phyloP scores from a whole-genome alignment of 2,888 invertebrate species.

The Pogonocherus hispidulus region DNA sequence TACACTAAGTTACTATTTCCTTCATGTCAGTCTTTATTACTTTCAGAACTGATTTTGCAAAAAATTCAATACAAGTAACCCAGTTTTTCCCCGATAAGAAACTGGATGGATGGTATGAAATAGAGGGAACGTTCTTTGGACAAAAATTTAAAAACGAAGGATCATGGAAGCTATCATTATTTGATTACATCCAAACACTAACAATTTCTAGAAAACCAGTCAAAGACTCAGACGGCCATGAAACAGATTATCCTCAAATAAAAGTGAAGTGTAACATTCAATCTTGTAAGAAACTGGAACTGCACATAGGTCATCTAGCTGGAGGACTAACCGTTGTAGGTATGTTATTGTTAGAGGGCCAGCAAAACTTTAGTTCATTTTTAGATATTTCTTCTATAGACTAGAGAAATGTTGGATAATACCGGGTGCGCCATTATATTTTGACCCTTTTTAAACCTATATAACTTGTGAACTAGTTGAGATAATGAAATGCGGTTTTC shows the following conservation, averaged over 20 bases:
- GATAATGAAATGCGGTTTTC: too few relatives aligned
- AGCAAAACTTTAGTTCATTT: too few relatives aligned
- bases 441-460: too few relatives aligned
- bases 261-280: constrained; percentile 81
- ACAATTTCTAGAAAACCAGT: constrained; percentile 73
- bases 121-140: constrained; percentile 76
- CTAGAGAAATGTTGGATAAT: too few relatives aligned
- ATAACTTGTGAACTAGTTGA: too few relatives aligned
- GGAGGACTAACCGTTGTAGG: constrained; percentile 78
- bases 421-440: too few relatives aligned
- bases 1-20: too few relatives aligned
- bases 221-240: constrained; percentile 62
- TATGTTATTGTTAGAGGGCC: constrained; percentile 62
- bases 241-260: constrained; percentile 64
- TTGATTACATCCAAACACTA: constrained; percentile 77
- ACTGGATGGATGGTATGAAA: constrained; percentile 78
- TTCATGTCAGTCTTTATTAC: too few relatives aligned
- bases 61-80: constrained; percentile 79
- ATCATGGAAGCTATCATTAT: constrained; percentile 81
- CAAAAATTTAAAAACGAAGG: constrained; percentile 76
- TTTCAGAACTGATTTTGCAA: constrained; percentile 76
- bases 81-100: constrained; percentile 88
- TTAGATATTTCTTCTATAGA: too few relatives aligned
- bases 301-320: constrained; percentile 83
- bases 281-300: constrained; percentile 81